Evolutionary conservation across 2,797 vertebrate genomes (phyloP).

Genomic region (Danio choprae): DNA sequence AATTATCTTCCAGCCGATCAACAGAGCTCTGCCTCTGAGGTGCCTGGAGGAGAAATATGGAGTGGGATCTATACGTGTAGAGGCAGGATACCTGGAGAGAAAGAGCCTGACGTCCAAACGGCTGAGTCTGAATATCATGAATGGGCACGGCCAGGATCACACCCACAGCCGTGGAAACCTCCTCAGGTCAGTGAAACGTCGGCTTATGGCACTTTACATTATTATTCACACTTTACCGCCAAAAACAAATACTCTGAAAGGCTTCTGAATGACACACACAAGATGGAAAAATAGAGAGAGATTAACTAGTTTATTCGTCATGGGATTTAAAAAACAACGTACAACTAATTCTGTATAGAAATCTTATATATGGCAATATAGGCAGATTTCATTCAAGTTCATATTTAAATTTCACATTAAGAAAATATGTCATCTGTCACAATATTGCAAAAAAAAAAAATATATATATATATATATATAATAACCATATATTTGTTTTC

Average conservation of each 20-base stretch:
- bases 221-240: not conserved
- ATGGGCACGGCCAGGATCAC: constrained; percentile 76
- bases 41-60: constrained; percentile 92
- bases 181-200: constrained; percentile 80
- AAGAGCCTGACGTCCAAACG: constrained; percentile 80
- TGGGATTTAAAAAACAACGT: not conserved
- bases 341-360: not conserved
- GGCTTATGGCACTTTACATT: not conserved
- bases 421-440: no score
- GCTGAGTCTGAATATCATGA: constrained; percentile 86
- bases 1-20: constrained; percentile 96
- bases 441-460: no score
- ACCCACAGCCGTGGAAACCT: constrained; percentile 79
- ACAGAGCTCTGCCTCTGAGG: constrained; percentile 88
- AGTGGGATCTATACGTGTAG: constrained; percentile 68
- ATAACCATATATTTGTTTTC: no score
- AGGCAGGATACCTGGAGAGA: constrained; percentile 73
- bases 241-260: constrained; percentile 1
- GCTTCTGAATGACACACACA: not conserved
- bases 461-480: no score
- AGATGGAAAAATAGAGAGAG: not conserved
- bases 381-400: no score
- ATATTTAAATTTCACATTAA: no score
- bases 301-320: not conserved
- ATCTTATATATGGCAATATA: no score